Evolutionary conservation across 2,797 vertebrate genomes (phyloP), one percentile per base, ranked within the genome.

Genomic region (Nyctibius grandis): DNA sequence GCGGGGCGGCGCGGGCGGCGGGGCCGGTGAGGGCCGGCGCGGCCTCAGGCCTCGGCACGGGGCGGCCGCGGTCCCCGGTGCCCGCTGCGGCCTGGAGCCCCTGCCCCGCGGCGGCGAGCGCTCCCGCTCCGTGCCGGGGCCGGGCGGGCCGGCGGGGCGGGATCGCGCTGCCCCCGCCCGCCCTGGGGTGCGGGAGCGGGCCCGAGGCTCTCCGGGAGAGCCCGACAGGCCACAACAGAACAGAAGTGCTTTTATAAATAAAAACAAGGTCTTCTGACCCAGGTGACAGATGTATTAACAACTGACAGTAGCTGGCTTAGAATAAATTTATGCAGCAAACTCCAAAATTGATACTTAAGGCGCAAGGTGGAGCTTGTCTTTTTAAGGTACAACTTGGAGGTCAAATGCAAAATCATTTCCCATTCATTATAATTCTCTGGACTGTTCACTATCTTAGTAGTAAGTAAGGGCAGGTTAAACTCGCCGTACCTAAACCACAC

Each of bases 341-440:
- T 6, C 28, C 45, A 23, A 42, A 22, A 15, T 28, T 13, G 8
- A 9, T 28, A n/a, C 11, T 29, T 29, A 10, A 5, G 18, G 60
- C 1, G 2, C 64, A 23, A 70, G 31, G 51, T 84, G 33, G 15
- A 81, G 29, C 26, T 44, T 60, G 29, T 13, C 10, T 38, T 70
- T 72, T 56, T 45, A 28, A 63, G 7, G 23, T 64, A 22, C 15
- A 13, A 3, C 34, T 60, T 78, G 45, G 50, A 73, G 61, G 38
- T 84, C 29, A 91, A 70, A 81, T 53, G 34, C 33, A 74, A n/a
- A 68, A 31, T 50, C 5, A 42, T 65, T 80, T 76, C 13, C 23
- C 1, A 0, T 72, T 68, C 12, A 8, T 50, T 31, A 1, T 11
- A 51, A n/a, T 56, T 34, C 40, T 4, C 7, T 25, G 23, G 20